Base-by-base conservation (phyloP, 2,113 vertebrate species). In the Silurus asotus region DNA sequence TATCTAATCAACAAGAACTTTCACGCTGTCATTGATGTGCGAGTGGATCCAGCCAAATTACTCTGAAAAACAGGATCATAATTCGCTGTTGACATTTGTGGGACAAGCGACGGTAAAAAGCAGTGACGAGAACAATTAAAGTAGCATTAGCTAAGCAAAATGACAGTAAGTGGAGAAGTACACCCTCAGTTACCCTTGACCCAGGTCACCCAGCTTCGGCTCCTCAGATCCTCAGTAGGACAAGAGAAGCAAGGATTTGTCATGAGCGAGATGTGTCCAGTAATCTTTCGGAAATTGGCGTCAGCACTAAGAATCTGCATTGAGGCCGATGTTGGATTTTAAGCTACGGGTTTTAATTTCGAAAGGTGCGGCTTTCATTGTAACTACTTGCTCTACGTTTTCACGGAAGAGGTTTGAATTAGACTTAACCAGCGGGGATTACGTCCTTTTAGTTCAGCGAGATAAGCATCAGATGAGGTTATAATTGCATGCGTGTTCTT, bases 401-500 rank as follows among this genome's bases (percentile, higher is more conserved):
- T 85, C 88, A 82, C 37, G 81, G 62, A 84, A 70, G 76, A 14
- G 56, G 58, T 80, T 87, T 55, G 84, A 75, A 85, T 88, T 77
- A 78, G 74, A 78, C 72, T 87, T 83, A 75, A 85, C 82, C 74
- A 83, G n/a, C 80, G 62, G 19, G 85, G 65, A 89, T 92, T 87
- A 61, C 83, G 87, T 87, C 82, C 90, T 83, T 87, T 74, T 80
- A 85, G 82, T 84, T 82, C 56, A 55, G 64, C 28, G 70, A 70
- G 86, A 91, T 90, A 91, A 84, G 87, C 65, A 87, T 92, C 85
- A 80, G 69, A 78, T 89, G 62, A 84, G 77, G 25, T 86, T 92
- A 83, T 90, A 89, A 91, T 91, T 90, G 74, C 81, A 80, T 49
- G 82, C 79, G 86, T 65, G 90, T 92, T 90, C 82, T 89, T 81